These are phyloP conservation scores for Macrostomum lignano DNA, from an alignment of 1,140 invertebrate genomes.

Conservation along the genomic window DNA sequence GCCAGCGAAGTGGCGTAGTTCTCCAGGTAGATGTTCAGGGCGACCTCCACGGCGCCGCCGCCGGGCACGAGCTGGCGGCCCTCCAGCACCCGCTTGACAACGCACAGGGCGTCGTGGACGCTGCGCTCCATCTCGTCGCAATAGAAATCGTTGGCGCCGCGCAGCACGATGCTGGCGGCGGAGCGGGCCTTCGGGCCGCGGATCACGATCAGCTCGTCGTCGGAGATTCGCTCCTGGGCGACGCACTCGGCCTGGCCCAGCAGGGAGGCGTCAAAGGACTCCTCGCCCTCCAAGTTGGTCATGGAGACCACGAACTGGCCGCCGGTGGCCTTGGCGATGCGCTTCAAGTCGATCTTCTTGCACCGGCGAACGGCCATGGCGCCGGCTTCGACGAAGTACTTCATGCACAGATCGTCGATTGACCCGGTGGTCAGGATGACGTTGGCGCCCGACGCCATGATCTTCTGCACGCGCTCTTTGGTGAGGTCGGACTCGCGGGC, in stretches of 20 bases:
- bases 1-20: conserved; percentile 95
- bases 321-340: conserved; percentile 96
- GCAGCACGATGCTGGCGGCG: conserved; percentile 68
- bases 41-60: conserved; percentile 87
- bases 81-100: conserved; percentile 79
- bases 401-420: conserved; percentile 91
- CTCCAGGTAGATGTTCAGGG: conserved; percentile 84
- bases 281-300: conserved; percentile 89
- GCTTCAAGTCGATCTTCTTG: conserved; percentile 66
- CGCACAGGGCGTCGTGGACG: conserved; percentile 79
- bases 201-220: conserved; percentile 87
- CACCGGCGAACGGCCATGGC: conserved; percentile 86
- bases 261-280: conserved; percentile 62
- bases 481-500: conserved; percentile 70
- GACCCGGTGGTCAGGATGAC: conserved; percentile 77
- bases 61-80: conserved; percentile 76
- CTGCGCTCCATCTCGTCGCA: conserved; percentile 99
- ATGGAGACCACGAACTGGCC: conserved; percentile 55
- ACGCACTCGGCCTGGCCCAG: conserved; percentile 88
- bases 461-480: conserved; percentile 84
- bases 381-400: conserved; percentile 85
- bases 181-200: conserved; percentile 54
- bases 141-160: conserved; percentile 92
- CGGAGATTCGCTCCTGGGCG: conserved; percentile 69
- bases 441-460: conserved; percentile 67